Evolutionary conservation across 2,888 invertebrate genomes (phyloP).

Genomic region (Meganola albula): DNA sequence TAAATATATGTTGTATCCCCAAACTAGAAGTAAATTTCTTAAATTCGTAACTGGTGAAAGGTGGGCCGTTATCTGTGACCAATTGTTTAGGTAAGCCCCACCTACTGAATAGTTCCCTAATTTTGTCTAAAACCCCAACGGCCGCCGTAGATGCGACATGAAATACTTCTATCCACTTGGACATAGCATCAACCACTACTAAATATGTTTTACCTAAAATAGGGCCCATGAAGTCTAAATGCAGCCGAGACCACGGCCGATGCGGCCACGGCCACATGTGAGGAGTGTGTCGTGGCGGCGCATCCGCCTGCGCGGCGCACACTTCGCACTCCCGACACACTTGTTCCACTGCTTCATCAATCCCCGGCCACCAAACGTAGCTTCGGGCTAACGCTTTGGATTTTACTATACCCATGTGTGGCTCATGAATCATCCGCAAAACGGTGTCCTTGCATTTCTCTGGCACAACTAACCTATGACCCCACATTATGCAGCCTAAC

Average conservation of each 20-base stretch:
- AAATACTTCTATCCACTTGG: no score
- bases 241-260: conserved; percentile 7
- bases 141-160: no score
- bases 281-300: no score
- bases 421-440: conserved; percentile 5
- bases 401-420: conserved; percentile 13
- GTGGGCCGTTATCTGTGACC: conserved; percentile 4
- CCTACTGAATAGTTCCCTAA: no score
- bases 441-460: conserved; percentile 1
- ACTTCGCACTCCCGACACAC: conserved; percentile 5
- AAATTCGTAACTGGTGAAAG: conserved; percentile 1
- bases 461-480: conserved; percentile 7
- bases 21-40: not conserved
- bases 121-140: no score
- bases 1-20: not conserved
- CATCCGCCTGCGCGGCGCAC: conserved; percentile 2
- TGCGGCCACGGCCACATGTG: conserved; percentile 14
- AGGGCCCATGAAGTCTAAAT: conserved; percentile 20
- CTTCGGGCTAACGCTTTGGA: conserved; percentile 8
- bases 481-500: conserved; percentile 5
- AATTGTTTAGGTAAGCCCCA: no score
- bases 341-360: conserved; percentile 26
- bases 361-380: conserved; percentile 16
- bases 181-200: no score
- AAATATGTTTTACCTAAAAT: conserved; percentile 9